Conservation (phyloP, 2,113 vertebrate species). For the Tragelaphus buxtoni region DNA sequence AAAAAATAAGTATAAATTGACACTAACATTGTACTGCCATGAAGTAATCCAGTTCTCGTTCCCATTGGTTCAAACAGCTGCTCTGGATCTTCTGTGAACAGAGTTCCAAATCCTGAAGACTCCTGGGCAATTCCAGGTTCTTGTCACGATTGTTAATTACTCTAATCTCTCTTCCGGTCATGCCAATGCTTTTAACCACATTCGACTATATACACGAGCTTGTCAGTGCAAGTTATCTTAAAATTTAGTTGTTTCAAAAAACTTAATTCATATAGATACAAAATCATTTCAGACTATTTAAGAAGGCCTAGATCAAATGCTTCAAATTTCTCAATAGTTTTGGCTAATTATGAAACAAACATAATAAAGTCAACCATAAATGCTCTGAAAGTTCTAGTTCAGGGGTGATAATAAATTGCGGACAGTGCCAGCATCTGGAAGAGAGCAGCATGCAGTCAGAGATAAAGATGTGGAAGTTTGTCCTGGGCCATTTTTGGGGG, state of each 20-base stretch:
- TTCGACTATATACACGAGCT: background rate
- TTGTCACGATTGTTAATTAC: background rate
- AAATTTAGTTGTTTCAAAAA: conserved; percentile 26
- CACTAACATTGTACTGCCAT: background rate
- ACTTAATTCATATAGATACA: background rate
- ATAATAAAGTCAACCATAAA: background rate
- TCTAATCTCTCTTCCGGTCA: background rate
- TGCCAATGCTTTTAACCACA: conserved; percentile 24
- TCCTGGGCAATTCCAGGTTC: background rate
- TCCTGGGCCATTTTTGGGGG: background rate
- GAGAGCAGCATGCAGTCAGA: background rate
- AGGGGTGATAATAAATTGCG: background rate
- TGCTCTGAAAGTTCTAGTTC: background rate
- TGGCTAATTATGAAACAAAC: conserved; percentile 13
- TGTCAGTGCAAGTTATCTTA: conserved; percentile 24
- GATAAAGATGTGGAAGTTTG: background rate
- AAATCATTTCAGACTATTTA: conserved; percentile 1
- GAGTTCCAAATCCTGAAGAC: background rate
- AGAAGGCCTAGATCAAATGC: conserved; percentile 6
- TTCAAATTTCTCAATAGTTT: background rate
- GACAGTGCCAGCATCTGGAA: background rate
- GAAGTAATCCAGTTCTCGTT: conserved; percentile 26
- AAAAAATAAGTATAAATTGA: conserved; percentile 39
- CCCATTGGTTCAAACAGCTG: background rate
- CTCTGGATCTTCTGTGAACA: background rate